Evolutionary conservation across 2,888 invertebrate species (phyloP).

Genomic region (Portevinia maculata): DNA sequence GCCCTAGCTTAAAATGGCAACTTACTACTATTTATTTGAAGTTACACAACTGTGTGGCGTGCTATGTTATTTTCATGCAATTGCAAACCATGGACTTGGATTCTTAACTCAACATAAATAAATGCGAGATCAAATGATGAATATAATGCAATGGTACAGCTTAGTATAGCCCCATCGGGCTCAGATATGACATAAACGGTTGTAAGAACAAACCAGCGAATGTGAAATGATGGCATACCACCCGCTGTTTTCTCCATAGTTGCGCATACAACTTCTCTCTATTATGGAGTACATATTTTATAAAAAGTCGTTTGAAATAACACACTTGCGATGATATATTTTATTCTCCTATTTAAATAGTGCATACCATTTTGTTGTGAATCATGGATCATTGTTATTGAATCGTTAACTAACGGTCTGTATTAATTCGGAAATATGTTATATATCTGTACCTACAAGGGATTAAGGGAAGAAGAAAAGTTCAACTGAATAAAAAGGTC

Average conservation of each 20-base stretch:
- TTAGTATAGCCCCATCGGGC: conserved; percentile 38
- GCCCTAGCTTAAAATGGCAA: conserved; percentile 60
- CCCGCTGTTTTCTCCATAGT: conserved; percentile 30
- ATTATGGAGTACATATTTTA: too few species aligned
- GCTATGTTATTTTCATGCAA: conserved; percentile 9
- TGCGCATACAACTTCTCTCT: conserved; percentile 4
- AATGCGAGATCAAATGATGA: conserved; percentile 48
- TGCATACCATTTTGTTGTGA: too few species aligned
- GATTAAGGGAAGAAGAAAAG: too few species aligned
- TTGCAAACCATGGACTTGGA: conserved; percentile 35
- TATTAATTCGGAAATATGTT: too few species aligned
- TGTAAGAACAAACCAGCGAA: conserved; percentile 31
- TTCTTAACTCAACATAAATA: conserved; percentile 46
- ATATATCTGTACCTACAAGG: too few species aligned
- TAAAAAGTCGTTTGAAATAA: too few species aligned
- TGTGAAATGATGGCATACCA: conserved; percentile 52
- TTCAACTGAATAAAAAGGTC: too few species aligned
- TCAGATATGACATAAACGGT: conserved; percentile 46
- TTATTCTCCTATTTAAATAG: too few species aligned
- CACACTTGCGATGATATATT: too few species aligned
- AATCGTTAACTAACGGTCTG: too few species aligned
- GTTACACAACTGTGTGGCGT: conserved; percentile 52
- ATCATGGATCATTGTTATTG: too few species aligned
- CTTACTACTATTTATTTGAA: conserved; percentile 52
- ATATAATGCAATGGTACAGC: conserved; percentile 31